Conservation (phyloP, 2,797 vertebrate genomes). For the Emys orbicularis region DNA sequence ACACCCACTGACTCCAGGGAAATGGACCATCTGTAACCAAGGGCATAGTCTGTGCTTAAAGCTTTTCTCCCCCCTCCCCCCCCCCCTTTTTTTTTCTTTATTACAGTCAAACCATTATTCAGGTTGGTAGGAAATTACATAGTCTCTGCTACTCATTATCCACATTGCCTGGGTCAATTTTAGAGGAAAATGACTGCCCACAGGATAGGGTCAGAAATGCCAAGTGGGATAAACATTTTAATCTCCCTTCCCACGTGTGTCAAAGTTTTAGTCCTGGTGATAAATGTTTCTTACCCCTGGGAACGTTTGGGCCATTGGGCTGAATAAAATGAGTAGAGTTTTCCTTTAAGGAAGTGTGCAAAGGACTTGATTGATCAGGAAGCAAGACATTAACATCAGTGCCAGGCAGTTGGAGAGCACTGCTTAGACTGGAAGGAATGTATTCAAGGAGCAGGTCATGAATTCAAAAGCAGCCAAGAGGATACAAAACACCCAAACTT, state of each 20-base stretch:
- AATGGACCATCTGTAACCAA: not conserved
- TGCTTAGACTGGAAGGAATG: constrained; percentile 65
- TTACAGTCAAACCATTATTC: not conserved
- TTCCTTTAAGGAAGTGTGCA: constrained; percentile 36
- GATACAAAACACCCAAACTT: not conserved
- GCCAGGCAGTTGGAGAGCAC: constrained; percentile 54
- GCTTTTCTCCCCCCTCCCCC: fast-evolving
- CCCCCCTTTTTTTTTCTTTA: not conserved
- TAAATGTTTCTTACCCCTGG: not conserved
- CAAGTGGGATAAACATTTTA: not conserved
- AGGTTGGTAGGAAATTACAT: not conserved
- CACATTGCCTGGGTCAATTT: not conserved
- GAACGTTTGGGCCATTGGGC: not conserved
- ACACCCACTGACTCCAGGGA: not conserved
- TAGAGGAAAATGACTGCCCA: not conserved
- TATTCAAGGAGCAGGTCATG: constrained; percentile 49
- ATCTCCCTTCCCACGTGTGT: not conserved
- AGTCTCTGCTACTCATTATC: not conserved
- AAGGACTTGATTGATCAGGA: constrained; percentile 21
- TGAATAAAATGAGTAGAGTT: constrained; percentile 17
- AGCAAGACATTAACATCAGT: constrained; percentile 13
- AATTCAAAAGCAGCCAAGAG: not conserved
- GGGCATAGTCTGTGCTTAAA: not conserved
- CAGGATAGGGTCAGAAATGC: not conserved
- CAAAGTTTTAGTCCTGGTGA: not conserved